These are phyloP conservation scores for Brenthis daphne DNA, from an alignment of 2,888 invertebrate species.

Conservation along the genomic window DNA sequence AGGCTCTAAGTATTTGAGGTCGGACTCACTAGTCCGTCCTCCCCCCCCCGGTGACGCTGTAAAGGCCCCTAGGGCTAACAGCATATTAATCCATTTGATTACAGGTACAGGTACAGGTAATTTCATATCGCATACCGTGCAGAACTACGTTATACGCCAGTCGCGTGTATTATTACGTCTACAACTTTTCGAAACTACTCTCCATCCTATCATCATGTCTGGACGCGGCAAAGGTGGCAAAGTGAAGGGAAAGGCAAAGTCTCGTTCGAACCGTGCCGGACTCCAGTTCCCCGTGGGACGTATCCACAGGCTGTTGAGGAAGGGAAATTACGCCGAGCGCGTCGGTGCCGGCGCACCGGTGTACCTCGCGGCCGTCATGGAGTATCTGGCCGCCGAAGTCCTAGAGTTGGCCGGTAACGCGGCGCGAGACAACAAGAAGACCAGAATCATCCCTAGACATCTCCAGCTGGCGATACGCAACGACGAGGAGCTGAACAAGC, in stretches of 20 bases:
- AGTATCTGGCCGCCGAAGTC: slow-evolving; percentile 86
- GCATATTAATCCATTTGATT: too few relatives aligned
- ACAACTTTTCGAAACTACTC: too few relatives aligned
- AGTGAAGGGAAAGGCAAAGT: slow-evolving; percentile 46
- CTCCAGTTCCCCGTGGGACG: slow-evolving; percentile 83
- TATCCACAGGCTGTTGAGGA: slow-evolving; percentile 71
- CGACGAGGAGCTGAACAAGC: slow-evolving; percentile 75
- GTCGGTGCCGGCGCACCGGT: slow-evolving; percentile 78
- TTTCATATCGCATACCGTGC: too few relatives aligned
- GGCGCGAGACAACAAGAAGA: slow-evolving; percentile 86
- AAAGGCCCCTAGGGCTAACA: too few relatives aligned
- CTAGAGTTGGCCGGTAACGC: slow-evolving; percentile 85
- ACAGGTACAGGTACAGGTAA: too few relatives aligned
- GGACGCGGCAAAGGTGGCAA: too few relatives aligned
- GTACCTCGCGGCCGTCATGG: slow-evolving; percentile 82
- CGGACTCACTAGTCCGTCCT: too few relatives aligned
- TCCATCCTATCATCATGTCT: too few relatives aligned
- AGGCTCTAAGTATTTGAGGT: too few relatives aligned
- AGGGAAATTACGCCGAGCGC: slow-evolving; percentile 84
- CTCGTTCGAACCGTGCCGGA: slow-evolving; percentile 81
- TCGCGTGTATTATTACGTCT: too few relatives aligned
- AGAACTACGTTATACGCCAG: too few relatives aligned
- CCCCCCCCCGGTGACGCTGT: too few relatives aligned
- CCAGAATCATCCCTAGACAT: slow-evolving; percentile 84
- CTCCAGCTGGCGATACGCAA: slow-evolving; percentile 25